Conservation (phyloP, 2,113 vertebrate species). For the Petrocephalus microphthalmus region DNA sequence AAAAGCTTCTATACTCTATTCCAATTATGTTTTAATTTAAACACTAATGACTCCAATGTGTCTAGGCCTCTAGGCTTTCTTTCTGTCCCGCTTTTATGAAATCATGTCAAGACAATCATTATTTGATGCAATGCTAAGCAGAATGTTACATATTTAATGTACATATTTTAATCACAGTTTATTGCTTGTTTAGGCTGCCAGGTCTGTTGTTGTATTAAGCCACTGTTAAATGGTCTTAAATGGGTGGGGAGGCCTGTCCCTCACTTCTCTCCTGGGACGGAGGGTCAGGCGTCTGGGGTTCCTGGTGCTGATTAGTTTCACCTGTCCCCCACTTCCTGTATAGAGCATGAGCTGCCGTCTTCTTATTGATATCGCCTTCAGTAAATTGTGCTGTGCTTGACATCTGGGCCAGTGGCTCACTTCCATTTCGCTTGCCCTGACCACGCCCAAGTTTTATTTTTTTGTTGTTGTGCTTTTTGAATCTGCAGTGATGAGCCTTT, state of each 20-base stretch:
- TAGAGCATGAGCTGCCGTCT: neutral
- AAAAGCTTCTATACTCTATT: slow-evolving; percentile 22
- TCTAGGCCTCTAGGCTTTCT: neutral
- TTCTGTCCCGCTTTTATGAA: neutral
- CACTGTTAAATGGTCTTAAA: neutral
- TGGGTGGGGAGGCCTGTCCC: neutral
- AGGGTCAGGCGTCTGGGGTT: neutral
- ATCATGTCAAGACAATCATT: neutral
- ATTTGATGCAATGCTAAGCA: neutral
- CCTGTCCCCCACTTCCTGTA: neutral
- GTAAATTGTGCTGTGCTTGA: neutral
- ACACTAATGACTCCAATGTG: neutral
- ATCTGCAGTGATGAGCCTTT: neutral
- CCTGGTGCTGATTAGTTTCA: neutral
- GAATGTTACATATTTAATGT: neutral
- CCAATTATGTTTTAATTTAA: neutral
- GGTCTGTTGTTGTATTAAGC: neutral
- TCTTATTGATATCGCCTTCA: neutral
- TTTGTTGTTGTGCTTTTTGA: neutral
- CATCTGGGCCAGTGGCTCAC: neutral
- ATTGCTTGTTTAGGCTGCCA: neutral
- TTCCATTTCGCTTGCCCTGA: neutral
- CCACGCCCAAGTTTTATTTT: neutral
- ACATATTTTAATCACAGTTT: neutral
- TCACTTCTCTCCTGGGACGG: neutral